These are phyloP conservation scores for Urocynchramus pylzowi DNA, from an alignment of 2,113 vertebrate species.

Conservation along the genomic window DNA sequence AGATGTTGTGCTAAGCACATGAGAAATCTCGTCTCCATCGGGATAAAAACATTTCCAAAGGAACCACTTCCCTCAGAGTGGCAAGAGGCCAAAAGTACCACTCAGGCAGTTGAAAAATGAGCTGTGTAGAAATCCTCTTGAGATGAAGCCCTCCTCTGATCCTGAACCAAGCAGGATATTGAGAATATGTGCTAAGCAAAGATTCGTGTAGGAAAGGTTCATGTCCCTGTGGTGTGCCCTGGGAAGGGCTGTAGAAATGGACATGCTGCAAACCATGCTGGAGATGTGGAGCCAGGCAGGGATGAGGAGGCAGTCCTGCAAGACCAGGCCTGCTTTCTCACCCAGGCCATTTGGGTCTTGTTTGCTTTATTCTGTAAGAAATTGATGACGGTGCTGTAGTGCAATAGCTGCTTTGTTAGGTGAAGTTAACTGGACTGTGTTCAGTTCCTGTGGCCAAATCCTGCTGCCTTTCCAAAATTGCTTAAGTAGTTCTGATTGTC, in stretches of 20 bases:
- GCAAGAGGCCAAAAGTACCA: background rate
- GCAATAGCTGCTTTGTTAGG: background rate
- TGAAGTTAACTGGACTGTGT: background rate
- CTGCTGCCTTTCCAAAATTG: background rate
- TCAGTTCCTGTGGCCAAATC: background rate
- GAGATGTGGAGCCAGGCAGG: background rate
- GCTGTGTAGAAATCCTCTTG: background rate
- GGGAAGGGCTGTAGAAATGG: background rate
- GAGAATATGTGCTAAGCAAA: background rate
- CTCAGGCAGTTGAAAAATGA: constrained; percentile 21
- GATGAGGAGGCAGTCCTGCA: background rate
- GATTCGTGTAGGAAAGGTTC: background rate
- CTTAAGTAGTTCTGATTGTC: background rate
- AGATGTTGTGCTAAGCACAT: background rate
- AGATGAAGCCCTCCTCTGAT: background rate
- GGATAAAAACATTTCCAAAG: background rate
- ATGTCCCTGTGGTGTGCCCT: background rate
- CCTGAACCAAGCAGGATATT: background rate
- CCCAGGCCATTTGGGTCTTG: rapidly evolving
- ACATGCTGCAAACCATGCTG: background rate
- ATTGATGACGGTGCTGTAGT: background rate
- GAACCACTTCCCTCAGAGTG: background rate
- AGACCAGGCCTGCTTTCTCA: background rate
- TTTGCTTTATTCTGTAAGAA: background rate
- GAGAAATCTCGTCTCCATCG: background rate